Percentiles rank a stretch among this genome's conserved stretches.
These are phyloP conservation scores for Thalpophila matura DNA, from an alignment of 2,888 invertebrate genomes.

Conservation along the genomic window DNA sequence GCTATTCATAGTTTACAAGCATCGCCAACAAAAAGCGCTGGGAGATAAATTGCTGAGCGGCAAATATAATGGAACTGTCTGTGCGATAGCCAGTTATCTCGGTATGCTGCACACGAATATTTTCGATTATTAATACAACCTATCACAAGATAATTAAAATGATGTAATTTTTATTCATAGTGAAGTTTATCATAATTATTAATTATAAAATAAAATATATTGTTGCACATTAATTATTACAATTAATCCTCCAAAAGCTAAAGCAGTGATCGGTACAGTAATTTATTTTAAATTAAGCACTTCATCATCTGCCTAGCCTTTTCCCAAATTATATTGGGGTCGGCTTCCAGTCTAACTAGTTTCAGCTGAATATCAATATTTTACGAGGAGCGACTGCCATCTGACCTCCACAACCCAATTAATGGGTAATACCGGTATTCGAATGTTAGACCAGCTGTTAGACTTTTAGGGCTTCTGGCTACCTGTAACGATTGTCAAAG, in stretches of 20 bases:
- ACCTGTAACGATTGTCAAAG: no score
- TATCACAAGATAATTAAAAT: constrained; percentile 49
- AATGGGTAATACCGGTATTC: no score
- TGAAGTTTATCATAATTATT: background rate
- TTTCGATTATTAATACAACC: constrained; percentile 70
- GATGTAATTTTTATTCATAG: constrained; percentile 30
- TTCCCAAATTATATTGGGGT: no score
- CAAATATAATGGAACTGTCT: constrained; percentile 79
- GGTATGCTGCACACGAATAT: constrained; percentile 67
- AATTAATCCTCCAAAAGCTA: background rate
- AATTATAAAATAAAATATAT: background rate
- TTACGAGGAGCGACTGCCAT: no score
- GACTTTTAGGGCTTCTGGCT: no score
- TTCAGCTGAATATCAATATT: no score
- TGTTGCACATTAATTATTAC: background rate
- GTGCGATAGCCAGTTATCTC: constrained; percentile 74
- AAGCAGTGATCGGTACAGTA: background rate
- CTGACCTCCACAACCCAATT: no score
- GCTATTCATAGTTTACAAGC: constrained; percentile 79
- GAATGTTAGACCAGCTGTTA: no score
- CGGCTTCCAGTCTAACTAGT: no score
- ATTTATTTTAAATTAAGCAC: background rate
- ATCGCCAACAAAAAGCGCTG: constrained; percentile 75
- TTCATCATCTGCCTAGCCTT: no score
- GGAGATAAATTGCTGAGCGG: constrained; percentile 77